These are phyloP conservation scores for Macaca mulatta DNA, from an alignment of 2,113 vertebrate species.

Conservation along the genomic window DNA sequence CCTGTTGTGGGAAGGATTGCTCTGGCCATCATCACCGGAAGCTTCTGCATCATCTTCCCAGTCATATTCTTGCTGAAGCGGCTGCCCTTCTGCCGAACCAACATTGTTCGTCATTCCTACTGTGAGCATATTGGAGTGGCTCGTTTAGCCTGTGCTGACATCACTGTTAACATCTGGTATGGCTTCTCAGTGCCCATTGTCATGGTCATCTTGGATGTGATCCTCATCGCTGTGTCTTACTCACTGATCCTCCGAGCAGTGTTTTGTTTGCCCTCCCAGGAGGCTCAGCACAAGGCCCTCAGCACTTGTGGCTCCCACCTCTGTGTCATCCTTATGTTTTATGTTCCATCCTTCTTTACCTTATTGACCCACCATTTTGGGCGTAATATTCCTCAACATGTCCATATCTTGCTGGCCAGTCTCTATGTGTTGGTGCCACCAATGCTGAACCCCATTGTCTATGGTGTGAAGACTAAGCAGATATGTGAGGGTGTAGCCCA, in stretches of 20 bases:
- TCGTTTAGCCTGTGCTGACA: slow-evolving; percentile 65
- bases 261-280: slow-evolving; percentile 59
- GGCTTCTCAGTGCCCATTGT: slow-evolving; percentile 69
- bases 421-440: slow-evolving; percentile 73
- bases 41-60: slow-evolving; percentile 65
- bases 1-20: slow-evolving; percentile 1
- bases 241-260: slow-evolving; percentile 45
- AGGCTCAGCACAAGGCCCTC: slow-evolving; percentile 70
- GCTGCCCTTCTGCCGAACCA: slow-evolving; percentile 62
- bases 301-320: slow-evolving; percentile 75
- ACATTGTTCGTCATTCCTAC: slow-evolving; percentile 60
- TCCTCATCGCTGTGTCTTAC: slow-evolving; percentile 62
- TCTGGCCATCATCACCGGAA: slow-evolving; percentile 54
- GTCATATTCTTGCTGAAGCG: slow-evolving; percentile 57
- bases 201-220: slow-evolving; percentile 60
- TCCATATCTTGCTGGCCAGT: slow-evolving; percentile 69
- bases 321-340: slow-evolving; percentile 77
- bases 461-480: slow-evolving; percentile 73
- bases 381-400: slow-evolving; percentile 57
- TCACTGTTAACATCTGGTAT: slow-evolving; percentile 65
- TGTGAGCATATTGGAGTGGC: slow-evolving; percentile 70
- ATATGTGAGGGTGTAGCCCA: slow-evolving; percentile 41
- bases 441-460: slow-evolving; percentile 73
- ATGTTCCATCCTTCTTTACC: slow-evolving; percentile 74
- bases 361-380: slow-evolving; percentile 72